phyloP scores from a whole-genome alignment of 2,113 vertebrate genomes.

The Proterorhinus semilunaris region DNA sequence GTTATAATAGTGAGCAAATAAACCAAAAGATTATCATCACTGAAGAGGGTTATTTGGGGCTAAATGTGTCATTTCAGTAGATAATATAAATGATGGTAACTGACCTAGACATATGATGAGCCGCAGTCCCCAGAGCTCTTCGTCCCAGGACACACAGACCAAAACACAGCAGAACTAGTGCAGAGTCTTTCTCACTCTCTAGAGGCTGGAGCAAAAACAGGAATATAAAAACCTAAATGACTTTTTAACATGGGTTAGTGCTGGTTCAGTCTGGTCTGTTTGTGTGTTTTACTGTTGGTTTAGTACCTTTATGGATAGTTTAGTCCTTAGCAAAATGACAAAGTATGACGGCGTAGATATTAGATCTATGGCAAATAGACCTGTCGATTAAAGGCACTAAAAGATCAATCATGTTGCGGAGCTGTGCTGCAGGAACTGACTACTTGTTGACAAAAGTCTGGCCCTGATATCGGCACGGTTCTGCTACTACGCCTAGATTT shows the following conservation, averaged over 20 bases:
- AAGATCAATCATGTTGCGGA: too few species aligned
- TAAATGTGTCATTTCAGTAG: not conserved
- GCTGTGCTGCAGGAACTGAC: too few species aligned
- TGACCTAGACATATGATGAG: constrained; percentile 99
- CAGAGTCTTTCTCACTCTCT: constrained; percentile 90
- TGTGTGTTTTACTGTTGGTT: not conserved
- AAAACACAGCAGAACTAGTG: constrained; percentile 91
- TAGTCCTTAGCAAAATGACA: too few species aligned
- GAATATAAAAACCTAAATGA: not conserved
- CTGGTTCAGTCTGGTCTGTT: not conserved
- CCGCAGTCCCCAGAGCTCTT: constrained; percentile 93
- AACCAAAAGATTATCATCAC: too few species aligned
- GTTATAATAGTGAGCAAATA: too few species aligned
- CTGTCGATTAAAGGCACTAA: too few species aligned
- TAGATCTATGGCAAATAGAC: too few species aligned
- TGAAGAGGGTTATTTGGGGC: not conserved
- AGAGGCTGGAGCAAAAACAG: constrained; percentile 76
- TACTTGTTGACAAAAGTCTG: too few species aligned
- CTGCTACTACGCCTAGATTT: too few species aligned
- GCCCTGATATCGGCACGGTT: too few species aligned
- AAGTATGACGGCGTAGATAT: too few species aligned
- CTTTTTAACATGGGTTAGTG: not conserved
- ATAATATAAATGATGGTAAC: not conserved
- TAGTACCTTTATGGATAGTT: too few species aligned
- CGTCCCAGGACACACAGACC: constrained; percentile 95